Conservation (phyloP, 2,888 invertebrate species). For the Mythimna vitellina region DNA sequence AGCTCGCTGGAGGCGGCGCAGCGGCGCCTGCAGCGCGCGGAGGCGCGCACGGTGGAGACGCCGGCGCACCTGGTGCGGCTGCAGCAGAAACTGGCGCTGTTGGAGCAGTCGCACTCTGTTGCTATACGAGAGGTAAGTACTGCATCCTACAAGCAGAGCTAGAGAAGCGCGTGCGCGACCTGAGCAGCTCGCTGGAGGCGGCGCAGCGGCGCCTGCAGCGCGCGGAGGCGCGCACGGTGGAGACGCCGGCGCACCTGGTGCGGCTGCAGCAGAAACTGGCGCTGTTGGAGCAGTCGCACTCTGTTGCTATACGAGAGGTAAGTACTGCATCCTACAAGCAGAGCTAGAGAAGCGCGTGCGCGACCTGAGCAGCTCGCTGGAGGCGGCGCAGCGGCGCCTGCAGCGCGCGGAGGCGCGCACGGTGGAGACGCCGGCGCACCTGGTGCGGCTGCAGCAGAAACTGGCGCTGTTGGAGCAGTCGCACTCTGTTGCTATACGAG, state of each 20-base stretch:
- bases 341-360: no score
- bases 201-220: conserved; percentile 92
- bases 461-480: conserved; percentile 93
- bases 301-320: conserved; percentile 92
- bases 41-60: no score
- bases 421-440: conserved; percentile 91
- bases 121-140: conserved; percentile 77
- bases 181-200: conserved; percentile 92
- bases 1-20: no score
- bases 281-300: conserved; percentile 93
- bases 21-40: no score
- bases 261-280: conserved; percentile 94
- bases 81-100: conserved; percentile 93
- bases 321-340: conserved; percentile 69
- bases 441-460: conserved; percentile 93
- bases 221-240: conserved; percentile 91
- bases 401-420: no score
- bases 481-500: conserved; percentile 92
- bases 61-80: no score
- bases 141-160: conserved; percentile 46
- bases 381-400: no score
- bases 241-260: conserved; percentile 92
- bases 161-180: conserved; percentile 70
- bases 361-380: no score
- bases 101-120: conserved; percentile 93